Evolutionary conservation across 2,888 invertebrate species (phyloP).

Genomic region (Athrips mouffetella): DNA sequence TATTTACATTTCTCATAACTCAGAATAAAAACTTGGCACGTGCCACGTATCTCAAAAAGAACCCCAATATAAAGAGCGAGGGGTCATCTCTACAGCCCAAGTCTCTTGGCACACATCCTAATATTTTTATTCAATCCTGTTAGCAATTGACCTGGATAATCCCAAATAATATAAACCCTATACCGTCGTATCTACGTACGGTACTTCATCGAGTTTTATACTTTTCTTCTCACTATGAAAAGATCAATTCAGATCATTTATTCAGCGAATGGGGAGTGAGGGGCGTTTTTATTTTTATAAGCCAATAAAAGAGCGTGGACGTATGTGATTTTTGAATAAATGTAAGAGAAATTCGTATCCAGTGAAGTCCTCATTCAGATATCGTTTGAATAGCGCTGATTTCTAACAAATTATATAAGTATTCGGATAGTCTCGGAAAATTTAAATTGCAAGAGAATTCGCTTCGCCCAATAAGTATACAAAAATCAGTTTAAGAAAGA

Average conservation of each 20-base stretch:
- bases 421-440: no score
- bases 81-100: background rate
- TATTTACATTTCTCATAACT: no score
- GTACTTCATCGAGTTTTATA: background rate
- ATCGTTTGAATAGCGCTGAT: conserved; percentile 4
- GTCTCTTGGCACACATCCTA: conserved; percentile 14
- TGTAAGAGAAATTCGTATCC: background rate
- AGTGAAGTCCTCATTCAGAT: background rate
- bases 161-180: conserved; percentile 12
- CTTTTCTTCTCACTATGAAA: conserved; percentile 4
- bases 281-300: conserved; percentile 9
- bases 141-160: conserved; percentile 17
- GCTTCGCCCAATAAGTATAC: no score
- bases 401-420: no score
- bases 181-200: background rate
- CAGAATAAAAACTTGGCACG: no score
- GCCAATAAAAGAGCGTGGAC: conserved; percentile 2
- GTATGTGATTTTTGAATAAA: conserved; percentile 5
- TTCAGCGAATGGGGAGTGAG: conserved; percentile 2
- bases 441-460: no score
- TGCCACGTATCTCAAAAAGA: no score
- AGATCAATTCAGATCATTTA: conserved; percentile 15
- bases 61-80: no score
- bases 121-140: conserved; percentile 16
- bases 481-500: background rate